These are phyloP conservation scores for Oncorhynchus clarkii DNA, from an alignment of 2,113 vertebrate species.

Conservation along the genomic window DNA sequence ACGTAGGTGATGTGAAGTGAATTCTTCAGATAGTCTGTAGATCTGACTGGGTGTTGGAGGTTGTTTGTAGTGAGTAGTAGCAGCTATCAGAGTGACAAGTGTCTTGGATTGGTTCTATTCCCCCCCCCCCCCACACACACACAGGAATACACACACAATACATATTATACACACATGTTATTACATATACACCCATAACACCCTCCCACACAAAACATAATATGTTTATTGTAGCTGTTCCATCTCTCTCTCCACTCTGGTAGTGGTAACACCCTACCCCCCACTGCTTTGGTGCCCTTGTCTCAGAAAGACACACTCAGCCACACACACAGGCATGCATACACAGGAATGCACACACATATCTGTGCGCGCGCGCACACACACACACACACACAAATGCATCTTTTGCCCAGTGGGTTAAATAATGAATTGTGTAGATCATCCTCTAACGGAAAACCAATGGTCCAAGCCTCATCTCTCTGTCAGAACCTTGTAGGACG, in stretches of 20 bases:
- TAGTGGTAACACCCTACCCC: no score
- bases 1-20: slow-evolving; percentile 24
- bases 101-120: no score
- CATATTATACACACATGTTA: background rate
- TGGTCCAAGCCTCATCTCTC: no score
- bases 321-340: slow-evolving; percentile 1
- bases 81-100: slow-evolving; percentile 64
- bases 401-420: no score
- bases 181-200: background rate
- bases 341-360: slow-evolving; percentile 3
- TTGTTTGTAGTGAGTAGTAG: slow-evolving; percentile 50
- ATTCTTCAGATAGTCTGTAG: slow-evolving; percentile 37
- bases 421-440: no score
- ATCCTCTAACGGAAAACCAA: no score
- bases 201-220: background rate
- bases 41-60: slow-evolving; percentile 20
- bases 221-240: slow-evolving; percentile 46
- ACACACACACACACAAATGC: no score
- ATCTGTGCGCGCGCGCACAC: background rate
- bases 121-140: background rate
- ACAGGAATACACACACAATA: no score
- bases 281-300: no score
- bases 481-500: no score
- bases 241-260: slow-evolving; percentile 42
- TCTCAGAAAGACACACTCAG: background rate